Conservation (phyloP, 2,113 vertebrate species). For the Clarias macrocephalus region DNA sequence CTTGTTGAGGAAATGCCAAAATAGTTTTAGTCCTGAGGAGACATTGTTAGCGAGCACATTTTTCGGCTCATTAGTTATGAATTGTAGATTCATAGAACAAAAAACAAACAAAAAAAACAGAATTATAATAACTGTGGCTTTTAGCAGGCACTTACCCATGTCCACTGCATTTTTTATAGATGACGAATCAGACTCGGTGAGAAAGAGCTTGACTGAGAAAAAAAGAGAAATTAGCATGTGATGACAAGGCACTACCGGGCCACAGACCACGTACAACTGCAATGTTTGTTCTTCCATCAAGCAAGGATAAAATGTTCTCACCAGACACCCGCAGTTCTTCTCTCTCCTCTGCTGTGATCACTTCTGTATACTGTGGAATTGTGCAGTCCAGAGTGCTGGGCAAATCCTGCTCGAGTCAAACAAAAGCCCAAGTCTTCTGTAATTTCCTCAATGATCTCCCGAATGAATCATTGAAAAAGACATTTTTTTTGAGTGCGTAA, state of each 20-base stretch:
- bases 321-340: conserved; percentile 96
- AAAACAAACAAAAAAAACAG: not conserved
- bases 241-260: not conserved
- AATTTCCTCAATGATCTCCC: not conserved
- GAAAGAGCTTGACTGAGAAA: conserved; percentile 87
- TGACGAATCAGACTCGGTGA: conserved; percentile 80
- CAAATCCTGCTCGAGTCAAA: conserved; percentile 74
- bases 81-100: not conserved
- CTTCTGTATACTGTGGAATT: conserved; percentile 82
- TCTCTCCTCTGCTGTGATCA: conserved; percentile 92
- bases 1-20: not conserved
- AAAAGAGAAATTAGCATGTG: conserved; percentile 49
- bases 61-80: not conserved
- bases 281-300: not conserved
- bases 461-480: not conserved
- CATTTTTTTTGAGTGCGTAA: not conserved
- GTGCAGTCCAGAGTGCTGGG: conserved; percentile 83
- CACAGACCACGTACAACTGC: not conserved
- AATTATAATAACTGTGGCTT: not conserved
- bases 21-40: not conserved
- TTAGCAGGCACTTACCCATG: conserved; percentile 80
- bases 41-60: not conserved
- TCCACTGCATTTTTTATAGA: conserved; percentile 86
- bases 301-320: conserved; percentile 62
- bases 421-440: conserved; percentile 6